Base-by-base conservation (phyloP, 2,888 invertebrate genomes). In the Zhuqinia jingwanae region DNA sequence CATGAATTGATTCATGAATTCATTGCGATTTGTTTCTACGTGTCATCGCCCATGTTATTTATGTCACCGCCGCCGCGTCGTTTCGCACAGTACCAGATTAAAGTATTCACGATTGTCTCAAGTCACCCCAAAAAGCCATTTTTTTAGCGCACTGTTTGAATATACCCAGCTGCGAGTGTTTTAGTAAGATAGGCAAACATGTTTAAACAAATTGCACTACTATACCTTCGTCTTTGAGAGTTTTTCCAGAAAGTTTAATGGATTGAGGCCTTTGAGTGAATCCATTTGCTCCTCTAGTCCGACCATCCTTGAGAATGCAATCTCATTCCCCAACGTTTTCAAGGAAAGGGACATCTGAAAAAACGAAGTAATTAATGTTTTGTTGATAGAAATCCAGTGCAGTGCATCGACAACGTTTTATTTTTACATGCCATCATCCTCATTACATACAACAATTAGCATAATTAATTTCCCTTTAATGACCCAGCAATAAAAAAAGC, bases 301-400 rank as follows among this genome's bases (percentile, higher is more conserved):
- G 89, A 95, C 95, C 13, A 95, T 94, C 60, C 95, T 95, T 91
- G 94, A 94, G 92, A 95, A 97, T 79, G 95, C 95, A 88, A 98
- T 93, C 92, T 98, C 98, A 92, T 98, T 98, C 0, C 98, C 99
- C 92, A 98, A 98, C 75, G 98, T 93, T 92, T 95, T 95, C 85
- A 96, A 92, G 45, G 95, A 95, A 73, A 96, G 92, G 45, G 95
- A 93, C 85, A 93, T 92, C 94, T 91, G 93, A 92, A 92, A 56
- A 36, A 36, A 36, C n/a, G n/a, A n/a, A 68, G 87, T 63, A 56
- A 60, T 22, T 75, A 68, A 77, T 17, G 5, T 45, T 45, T 70
- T 45, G 36, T 36, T 36, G 36, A 36, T 36, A 36, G 5, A 36
- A n/a, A 36, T 36, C 36, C 36, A 36, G 3, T 36, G 36, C 3